These are phyloP conservation scores for Patella caerulea DNA, from an alignment of 2,888 invertebrate species.

Conservation along the genomic window DNA sequence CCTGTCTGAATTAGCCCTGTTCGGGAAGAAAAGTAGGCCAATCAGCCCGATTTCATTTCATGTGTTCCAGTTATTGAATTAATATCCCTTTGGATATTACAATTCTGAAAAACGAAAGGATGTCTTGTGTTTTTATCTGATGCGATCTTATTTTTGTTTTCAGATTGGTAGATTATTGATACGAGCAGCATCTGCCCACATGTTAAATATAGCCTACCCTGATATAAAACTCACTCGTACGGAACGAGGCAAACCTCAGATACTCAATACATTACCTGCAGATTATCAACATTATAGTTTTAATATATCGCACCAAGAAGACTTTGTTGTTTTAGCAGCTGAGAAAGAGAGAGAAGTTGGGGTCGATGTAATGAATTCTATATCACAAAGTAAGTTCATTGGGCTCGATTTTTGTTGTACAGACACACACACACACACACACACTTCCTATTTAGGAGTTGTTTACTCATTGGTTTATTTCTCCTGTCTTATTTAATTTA, in stretches of 20 bases:
- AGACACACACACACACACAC: too few species aligned
- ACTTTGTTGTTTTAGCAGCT: conserved; percentile 83
- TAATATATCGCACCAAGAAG: conserved; percentile 94
- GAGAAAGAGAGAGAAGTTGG: conserved; percentile 67
- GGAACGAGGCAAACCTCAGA: conserved; percentile 71
- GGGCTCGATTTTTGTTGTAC: too few species aligned
- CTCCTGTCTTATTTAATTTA: too few species aligned
- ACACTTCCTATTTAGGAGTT: too few species aligned
- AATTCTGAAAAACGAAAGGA: too few species aligned
- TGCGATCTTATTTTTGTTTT: conserved; percentile 26
- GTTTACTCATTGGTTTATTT: too few species aligned
- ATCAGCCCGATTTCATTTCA: too few species aligned
- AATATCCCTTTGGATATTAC: too few species aligned
- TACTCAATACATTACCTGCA: conserved; percentile 41
- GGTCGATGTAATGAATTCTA: conserved; percentile 91
- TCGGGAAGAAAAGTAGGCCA: too few species aligned
- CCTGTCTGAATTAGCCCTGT: too few species aligned
- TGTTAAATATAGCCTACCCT: conserved; percentile 78
- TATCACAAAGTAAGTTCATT: conserved; percentile 72
- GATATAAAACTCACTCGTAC: conserved; percentile 74
- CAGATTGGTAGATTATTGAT: conserved; percentile 84
- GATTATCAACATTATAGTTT: conserved; percentile 75
- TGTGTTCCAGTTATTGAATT: too few species aligned
- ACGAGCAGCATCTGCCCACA: conserved; percentile 82
- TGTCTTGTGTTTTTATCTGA: not conserved